A percentile compares a stretch with the other conserved stretches of the same genome.
Evolutionary conservation across 64 coral and sea anemone species (phyloP).

Genomic region (Stichodactyla helianthus): DNA sequence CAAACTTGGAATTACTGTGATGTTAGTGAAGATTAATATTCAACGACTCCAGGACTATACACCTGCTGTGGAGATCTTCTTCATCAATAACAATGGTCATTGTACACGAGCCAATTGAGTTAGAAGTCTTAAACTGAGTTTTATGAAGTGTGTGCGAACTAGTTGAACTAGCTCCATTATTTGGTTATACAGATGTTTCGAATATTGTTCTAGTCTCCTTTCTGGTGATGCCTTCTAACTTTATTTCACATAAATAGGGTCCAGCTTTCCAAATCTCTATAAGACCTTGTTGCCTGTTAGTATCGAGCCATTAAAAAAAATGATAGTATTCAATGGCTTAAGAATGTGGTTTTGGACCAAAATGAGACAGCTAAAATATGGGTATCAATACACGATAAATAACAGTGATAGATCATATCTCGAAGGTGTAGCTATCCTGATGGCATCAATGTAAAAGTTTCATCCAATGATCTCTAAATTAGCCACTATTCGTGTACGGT

Average conservation of each 20-base stretch:
- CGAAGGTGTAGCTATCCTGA: neutral
- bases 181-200: neutral
- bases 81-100: neutral
- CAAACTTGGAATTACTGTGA: neutral
- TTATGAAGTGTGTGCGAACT: neutral
- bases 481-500: neutral
- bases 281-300: neutral
- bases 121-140: neutral
- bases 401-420: neutral
- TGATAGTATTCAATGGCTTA: neutral
- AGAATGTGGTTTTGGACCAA: neutral
- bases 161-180: neutral
- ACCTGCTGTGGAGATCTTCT: neutral
- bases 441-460: neutral
- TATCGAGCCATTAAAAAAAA: neutral
- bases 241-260: neutral
- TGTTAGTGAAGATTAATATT: constrained; percentile 10
- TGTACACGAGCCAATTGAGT: neutral
- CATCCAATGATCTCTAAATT: neutral
- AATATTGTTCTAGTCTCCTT: neutral
- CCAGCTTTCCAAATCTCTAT: neutral
- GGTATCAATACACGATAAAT: neutral
- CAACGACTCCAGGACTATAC: neutral
- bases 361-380: neutral
- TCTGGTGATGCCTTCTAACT: neutral